These are phyloP conservation scores for Hesperophylax magnus DNA, from an alignment of 1,140 invertebrate genomes.

Conservation along the genomic window DNA sequence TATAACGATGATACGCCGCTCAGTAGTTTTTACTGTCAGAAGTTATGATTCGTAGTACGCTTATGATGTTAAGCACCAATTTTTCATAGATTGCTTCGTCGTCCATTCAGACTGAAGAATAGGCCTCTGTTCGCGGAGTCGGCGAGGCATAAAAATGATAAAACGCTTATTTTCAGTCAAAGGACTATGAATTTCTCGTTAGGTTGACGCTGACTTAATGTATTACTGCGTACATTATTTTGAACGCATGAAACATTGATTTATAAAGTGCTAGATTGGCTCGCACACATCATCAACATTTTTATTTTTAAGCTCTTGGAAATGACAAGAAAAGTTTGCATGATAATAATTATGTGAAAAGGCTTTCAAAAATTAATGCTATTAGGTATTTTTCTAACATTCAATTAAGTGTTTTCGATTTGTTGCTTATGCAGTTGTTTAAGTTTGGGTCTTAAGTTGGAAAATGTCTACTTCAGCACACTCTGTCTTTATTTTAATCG, in stretches of 20 bases:
- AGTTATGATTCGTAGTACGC: conserved; percentile 20
- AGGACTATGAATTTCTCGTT: conserved; percentile 19
- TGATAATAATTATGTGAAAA: too few species aligned
- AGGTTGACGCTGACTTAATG: neutral
- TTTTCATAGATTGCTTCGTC: conserved; percentile 12
- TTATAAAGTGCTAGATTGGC: neutral
- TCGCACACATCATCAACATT: too few species aligned
- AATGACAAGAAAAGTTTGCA: too few species aligned
- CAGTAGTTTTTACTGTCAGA: conserved; percentile 19
- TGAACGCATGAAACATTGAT: neutral
- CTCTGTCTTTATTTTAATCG: too few species aligned
- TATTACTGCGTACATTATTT: conserved; percentile 21
- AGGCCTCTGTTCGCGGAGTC: neutral
- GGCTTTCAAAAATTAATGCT: too few species aligned
- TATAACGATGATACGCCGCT: conserved; percentile 11
- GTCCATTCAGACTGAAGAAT: conserved; percentile 5
- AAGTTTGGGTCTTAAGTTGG: too few species aligned
- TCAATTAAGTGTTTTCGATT: too few species aligned
- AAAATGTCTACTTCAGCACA: too few species aligned
- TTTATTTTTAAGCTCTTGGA: too few species aligned
- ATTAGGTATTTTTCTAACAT: too few species aligned
- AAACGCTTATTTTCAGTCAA: conserved; percentile 26
- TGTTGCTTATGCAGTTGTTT: too few species aligned
- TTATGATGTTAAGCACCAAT: conserved; percentile 30
- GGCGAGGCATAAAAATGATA: conserved; percentile 31